Base-by-base conservation (phyloP, 2,888 invertebrate genomes). In the Lampropteryx suffumata region DNA sequence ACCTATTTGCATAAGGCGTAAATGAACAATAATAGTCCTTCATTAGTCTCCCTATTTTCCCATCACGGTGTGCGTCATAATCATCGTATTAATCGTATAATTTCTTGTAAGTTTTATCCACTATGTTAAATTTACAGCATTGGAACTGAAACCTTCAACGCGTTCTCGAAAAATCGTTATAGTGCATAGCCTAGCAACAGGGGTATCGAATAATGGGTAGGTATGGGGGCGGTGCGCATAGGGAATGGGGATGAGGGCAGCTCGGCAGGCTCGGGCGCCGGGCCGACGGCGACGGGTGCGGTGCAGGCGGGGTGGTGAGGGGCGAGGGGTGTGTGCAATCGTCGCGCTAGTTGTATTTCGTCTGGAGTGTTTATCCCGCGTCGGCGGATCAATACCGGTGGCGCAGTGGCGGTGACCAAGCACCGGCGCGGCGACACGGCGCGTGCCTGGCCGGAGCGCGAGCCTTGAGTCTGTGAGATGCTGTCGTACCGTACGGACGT, bases 321-420 rank as follows among this genome's bases (percentile, higher is more conserved):
- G 79, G 79, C 65, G 78, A 73, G 80, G 84, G 84, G 85, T 79
- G 84, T 82, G 84, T 84, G 85, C 85, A 82, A 82, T 80, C 81
- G 83, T 82, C 84, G 86, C 82, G 82, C 83, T 84, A 77, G 88
- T 83, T 84, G 88, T 89, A 89, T 88, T 88, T 85, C 86, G 90
- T 90, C 88, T 90, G 88, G 90, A 88, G 85, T 85, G 87, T 86
- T 87, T 84, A 87, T 89, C 87, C 89, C 89, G 86, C 83, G 86
- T 78, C 82, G 89, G 68, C 81, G 84, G 90, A 89, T 89, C 90
- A 85, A 90, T 89, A 90, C 87, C 70, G 85, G 81, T 90, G 89
- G 89, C 89, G 90, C 88, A 90, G 87, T 90, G 88, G 81, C 88
- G 88, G 82, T 81, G 80, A 78, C 79, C 82, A 78, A 82, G 77